phyloP scores from a whole-genome alignment of 2,113 vertebrate species.

The Thryonomys swinderianus region DNA sequence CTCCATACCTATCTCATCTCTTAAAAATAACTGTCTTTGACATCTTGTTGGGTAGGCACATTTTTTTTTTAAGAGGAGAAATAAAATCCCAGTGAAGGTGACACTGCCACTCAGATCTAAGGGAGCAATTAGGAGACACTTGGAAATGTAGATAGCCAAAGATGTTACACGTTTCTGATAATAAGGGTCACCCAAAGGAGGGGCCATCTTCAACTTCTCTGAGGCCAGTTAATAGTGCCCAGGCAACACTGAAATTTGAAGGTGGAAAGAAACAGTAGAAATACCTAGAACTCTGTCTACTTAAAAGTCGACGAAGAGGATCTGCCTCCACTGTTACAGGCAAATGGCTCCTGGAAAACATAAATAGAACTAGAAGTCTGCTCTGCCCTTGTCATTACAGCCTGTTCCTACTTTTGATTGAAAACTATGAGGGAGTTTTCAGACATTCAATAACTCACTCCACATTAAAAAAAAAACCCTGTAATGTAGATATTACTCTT shows the following conservation, averaged over 20 bases:
- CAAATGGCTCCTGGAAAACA: not conserved
- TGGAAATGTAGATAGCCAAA: not conserved
- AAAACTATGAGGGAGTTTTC: not conserved
- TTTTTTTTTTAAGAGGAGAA: not conserved
- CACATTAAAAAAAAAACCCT: not conserved
- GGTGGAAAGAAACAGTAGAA: not conserved
- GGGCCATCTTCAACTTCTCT: not conserved
- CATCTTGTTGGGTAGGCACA: not conserved
- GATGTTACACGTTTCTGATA: not conserved
- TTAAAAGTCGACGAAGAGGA: not conserved
- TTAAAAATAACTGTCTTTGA: not conserved
- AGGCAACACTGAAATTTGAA: not conserved
- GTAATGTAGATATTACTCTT: not conserved
- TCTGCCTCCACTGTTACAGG: not conserved
- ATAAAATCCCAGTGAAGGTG: not conserved
- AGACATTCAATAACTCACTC: not conserved
- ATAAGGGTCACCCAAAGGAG: not conserved
- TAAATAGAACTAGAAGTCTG: not conserved
- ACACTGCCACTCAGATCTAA: not conserved
- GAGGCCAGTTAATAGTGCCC: not conserved
- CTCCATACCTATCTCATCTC: not conserved
- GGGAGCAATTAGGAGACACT: not conserved
- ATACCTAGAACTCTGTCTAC: not conserved
- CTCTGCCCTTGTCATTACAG: not conserved
- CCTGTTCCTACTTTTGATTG: not conserved